phyloP scores from a whole-genome alignment of 2,888 invertebrate genomes.

The Pecten maximus region DNA sequence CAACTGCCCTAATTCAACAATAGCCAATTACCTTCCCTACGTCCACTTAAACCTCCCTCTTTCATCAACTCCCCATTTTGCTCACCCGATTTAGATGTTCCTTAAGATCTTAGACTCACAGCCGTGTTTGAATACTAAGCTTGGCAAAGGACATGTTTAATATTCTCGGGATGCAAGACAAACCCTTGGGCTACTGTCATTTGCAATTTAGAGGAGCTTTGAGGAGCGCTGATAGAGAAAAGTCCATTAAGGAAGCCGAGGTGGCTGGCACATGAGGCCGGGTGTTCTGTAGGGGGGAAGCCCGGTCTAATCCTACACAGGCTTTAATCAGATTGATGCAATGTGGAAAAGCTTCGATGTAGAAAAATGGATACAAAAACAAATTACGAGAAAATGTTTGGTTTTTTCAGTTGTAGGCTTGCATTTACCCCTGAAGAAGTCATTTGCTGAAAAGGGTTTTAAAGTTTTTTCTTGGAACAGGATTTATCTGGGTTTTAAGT shows the following conservation, averaged over 20 bases:
- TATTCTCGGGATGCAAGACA: not conserved
- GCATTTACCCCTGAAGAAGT: not conserved
- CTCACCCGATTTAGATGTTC: slow-evolving; percentile 35
- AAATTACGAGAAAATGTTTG: not conserved
- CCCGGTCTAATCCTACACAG: not conserved
- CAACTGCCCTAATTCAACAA: slow-evolving; percentile 9
- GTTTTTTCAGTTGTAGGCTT: not conserved
- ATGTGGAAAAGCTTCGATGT: not conserved
- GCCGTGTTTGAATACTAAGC: slow-evolving; percentile 22
- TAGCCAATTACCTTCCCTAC: slow-evolving; percentile 11
- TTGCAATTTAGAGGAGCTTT: slow-evolving; percentile 35
- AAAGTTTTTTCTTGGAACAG: slow-evolving; percentile 2
- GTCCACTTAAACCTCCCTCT: slow-evolving; percentile 32
- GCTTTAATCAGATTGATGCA: slow-evolving; percentile 28
- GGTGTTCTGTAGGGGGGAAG: not conserved
- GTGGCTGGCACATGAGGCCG: slow-evolving; percentile 13
- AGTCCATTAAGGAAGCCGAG: slow-evolving; percentile 1
- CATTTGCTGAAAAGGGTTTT: slow-evolving; percentile 23
- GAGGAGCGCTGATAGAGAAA: slow-evolving; percentile 33
- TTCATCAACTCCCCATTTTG: slow-evolving; percentile 23
- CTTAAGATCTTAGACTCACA: slow-evolving; percentile 26
- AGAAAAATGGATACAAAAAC: slow-evolving; percentile 31
- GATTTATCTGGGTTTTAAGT: slow-evolving; percentile 33
- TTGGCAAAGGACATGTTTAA: slow-evolving; percentile 30
- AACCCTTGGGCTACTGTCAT: slow-evolving; percentile 35